Base-by-base conservation (phyloP, 2,888 invertebrate genomes). In the Spatulosminthurus flaviceps region DNA sequence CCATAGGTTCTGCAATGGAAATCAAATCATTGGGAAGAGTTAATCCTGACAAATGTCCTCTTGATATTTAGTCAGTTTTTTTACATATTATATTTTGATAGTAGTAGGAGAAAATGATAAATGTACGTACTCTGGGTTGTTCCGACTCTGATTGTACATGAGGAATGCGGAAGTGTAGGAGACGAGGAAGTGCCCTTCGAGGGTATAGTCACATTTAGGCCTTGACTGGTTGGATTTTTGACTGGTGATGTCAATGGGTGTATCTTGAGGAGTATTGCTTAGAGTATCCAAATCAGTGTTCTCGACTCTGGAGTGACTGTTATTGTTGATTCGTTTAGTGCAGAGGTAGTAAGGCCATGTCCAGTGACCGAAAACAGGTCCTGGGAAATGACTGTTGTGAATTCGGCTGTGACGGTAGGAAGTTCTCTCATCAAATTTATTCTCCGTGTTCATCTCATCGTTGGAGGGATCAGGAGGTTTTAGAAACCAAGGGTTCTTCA, bases 1-100 rank as follows among this genome's bases (percentile, higher is more conserved):
- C 91, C 89, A 66, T 72, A 72, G 11, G 21, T 24, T 70, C 41
- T 41, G 41, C 7, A 66, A 51, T 19, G 51, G 51, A 11, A 51
- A 51, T 51, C 5, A 51, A 11, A 51, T 51, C 51, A 51, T 51
- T 5, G 51, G 5, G 16, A 5, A 51, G n/a, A n/a, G n/a, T 19
- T 51, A 16, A 4, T 51, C 51, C 5, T 51, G 51, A 51, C 9
- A 51, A 19, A 51, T 19, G n/a, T 16, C 5, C 5, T 61, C n/a
- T n/a, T n/a, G n/a, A n/a, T n/a, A n/a, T n/a, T n/a, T n/a, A n/a
- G n/a, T n/a, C n/a, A n/a, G n/a, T n/a, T n/a, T n/a, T n/a, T n/a
- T n/a, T n/a, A n/a, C n/a, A n/a, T n/a, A n/a, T n/a, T n/a, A n/a
- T n/a, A n/a, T n/a, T n/a, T n/a, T n/a, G n/a, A n/a, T n/a, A n/a